Evolutionary conservation across 2,797 vertebrate genomes (phyloP).

Genomic region (Amazona ochrocephala): DNA sequence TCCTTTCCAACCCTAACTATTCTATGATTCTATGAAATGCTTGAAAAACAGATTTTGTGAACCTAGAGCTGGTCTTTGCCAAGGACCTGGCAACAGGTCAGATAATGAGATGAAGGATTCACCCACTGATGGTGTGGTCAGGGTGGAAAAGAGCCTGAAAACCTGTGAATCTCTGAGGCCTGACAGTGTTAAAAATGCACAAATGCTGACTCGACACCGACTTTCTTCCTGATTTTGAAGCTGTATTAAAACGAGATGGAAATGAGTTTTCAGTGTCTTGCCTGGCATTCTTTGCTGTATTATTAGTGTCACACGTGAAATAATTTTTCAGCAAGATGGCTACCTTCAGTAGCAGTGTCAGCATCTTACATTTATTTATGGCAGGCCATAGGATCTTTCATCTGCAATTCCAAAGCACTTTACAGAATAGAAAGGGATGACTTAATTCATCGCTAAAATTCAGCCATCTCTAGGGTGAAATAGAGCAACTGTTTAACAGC

Average conservation of each 20-base stretch:
- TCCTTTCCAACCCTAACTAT: too few relatives aligned
- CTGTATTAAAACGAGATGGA: slow-evolving; percentile 27
- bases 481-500: slow-evolving; percentile 28
- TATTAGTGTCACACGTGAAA: slow-evolving; percentile 62
- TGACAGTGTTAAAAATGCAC: neutral
- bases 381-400: slow-evolving; percentile 37
- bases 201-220: neutral
- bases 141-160: neutral
- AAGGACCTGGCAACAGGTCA: neutral
- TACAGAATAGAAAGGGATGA: slow-evolving; percentile 6
- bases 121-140: neutral
- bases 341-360: slow-evolving; percentile 52
- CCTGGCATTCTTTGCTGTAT: neutral
- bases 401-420: slow-evolving; percentile 46
- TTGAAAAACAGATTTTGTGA: neutral
- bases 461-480: slow-evolving; percentile 33
- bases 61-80: neutral
- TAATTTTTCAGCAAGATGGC: slow-evolving; percentile 48
- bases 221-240: neutral
- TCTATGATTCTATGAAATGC: neutral
- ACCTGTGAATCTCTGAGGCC: neutral
- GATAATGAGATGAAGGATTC: neutral
- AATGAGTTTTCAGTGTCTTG: slow-evolving; percentile 50
- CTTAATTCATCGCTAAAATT: slow-evolving; percentile 42
- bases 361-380: slow-evolving; percentile 61